Percentiles rank a stretch among this genome's conserved stretches.
phyloP scores from a whole-genome alignment of 2,888 invertebrate genomes.

The Entomobrya multifasciata region DNA sequence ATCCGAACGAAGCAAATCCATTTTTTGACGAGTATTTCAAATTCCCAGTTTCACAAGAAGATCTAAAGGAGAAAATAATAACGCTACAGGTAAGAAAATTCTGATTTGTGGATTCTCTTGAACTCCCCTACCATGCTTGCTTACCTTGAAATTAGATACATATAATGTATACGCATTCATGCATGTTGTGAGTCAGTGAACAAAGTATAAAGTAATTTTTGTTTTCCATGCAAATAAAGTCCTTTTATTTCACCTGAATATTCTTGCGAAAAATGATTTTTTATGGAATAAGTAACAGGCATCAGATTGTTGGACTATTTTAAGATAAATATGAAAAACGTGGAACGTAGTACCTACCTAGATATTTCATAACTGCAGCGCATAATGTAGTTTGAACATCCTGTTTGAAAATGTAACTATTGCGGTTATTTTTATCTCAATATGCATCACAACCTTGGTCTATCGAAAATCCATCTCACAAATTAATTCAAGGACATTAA shows the following conservation, averaged over 20 bases:
- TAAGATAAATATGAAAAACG: too few species aligned
- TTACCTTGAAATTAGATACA: constrained; percentile 10
- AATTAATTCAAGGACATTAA: too few species aligned
- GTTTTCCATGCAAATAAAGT: neutral
- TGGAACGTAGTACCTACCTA: too few species aligned
- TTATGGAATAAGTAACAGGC: too few species aligned
- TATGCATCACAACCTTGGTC: too few species aligned
- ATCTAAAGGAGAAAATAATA: constrained; percentile 89
- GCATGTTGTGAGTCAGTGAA: constrained; percentile 7
- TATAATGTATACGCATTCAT: too few species aligned
- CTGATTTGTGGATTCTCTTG: neutral
- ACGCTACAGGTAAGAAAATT: constrained; percentile 84
- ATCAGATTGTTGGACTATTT: too few species aligned
- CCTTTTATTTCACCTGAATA: constrained; percentile 18
- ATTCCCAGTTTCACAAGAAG: constrained; percentile 94
- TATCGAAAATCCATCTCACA: too few species aligned
- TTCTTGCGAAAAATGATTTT: neutral
- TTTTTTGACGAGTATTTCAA: constrained; percentile 96
- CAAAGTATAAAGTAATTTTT: constrained; percentile 29
- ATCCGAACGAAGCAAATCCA: constrained; percentile 91
- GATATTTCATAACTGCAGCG: too few species aligned
- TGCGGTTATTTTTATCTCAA: too few species aligned
- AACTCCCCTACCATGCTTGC: neutral
- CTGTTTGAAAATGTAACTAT: too few species aligned
- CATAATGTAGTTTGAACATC: too few species aligned